Base-by-base conservation (phyloP, 2,888 invertebrate species). In the Cantharis rustica region DNA sequence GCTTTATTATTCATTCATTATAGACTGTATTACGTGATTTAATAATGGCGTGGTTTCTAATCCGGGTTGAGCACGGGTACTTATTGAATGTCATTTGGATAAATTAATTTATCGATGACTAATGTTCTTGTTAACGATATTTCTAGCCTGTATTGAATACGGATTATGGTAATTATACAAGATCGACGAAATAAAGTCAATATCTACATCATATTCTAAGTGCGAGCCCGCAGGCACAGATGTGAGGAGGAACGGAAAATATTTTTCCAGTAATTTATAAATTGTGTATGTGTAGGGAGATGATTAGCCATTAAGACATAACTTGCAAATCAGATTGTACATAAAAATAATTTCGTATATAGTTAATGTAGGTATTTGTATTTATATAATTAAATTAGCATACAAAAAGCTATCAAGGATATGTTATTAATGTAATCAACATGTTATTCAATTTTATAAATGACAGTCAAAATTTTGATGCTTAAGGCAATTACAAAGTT, bases 401-500 rank as follows among this genome's bases (percentile, higher is more conserved):
- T 66, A 66, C 64, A 66, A 66, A 66, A 66, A 66, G 64, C 15
- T 66, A 66, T 66, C 64, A 66, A 66, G 64, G 64, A 66, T 66
- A 66, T 66, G 64, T 66, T 66, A 20, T 66, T 66, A 66, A 66
- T 66, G 64, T 66, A 66, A 66, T 66, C 20, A 66, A 66, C 64
- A 66, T 66, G 64, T 66, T 66, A 66, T 66, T 66, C 20, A 66
- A 66, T 66, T 66, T 66, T 66, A 47, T 47, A 66, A 66, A 66
- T 66, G 64, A 66, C 64, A 66, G 64, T 66, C 27, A 61, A 72
- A 68, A 61, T 73, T 61, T 47, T 47, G 23, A 26, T 62, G 73
- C 73, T 73, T 62, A 20, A 16, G 73, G 69, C 69, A 69, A 69
- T 69, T 73, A 72, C 66, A 15, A 23, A 47, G 47, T 17, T 61